phyloP scores from a whole-genome alignment of 2,797 vertebrate species.

The Xenopus petersii region DNA sequence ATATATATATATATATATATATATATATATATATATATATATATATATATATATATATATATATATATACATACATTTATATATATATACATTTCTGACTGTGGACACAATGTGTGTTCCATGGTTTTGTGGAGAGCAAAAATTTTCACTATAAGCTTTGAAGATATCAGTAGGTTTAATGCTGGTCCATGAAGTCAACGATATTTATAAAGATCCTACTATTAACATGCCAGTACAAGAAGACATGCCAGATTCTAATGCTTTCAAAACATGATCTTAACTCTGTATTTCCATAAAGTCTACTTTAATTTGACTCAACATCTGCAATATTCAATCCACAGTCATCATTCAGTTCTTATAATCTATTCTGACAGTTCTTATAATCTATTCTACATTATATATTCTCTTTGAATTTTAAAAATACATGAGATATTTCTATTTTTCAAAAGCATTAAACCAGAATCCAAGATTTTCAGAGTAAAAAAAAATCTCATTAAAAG shows the following conservation, averaged over 20 bases:
- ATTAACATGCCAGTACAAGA: conserved; percentile 21
- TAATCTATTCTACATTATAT: conserved; percentile 31
- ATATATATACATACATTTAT: too few relatives aligned
- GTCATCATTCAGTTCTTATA: conserved; percentile 33
- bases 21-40: too few relatives aligned
- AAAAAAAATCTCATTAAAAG: conserved; percentile 33
- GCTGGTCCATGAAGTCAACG: background rate
- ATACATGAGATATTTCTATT: conserved; percentile 34
- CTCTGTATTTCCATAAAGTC: background rate
- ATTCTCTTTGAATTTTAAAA: conserved; percentile 45
- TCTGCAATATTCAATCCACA: conserved; percentile 33
- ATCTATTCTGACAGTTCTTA: conserved; percentile 31
- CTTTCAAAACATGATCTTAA: conserved; percentile 13
- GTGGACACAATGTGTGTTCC: too few relatives aligned
- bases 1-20: too few relatives aligned
- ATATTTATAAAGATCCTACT: conserved; percentile 9
- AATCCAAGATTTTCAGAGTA: conserved; percentile 16
- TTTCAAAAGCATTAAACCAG: conserved; percentile 38
- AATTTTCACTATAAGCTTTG: background rate
- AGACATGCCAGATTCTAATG: conserved; percentile 6
- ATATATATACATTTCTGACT: too few relatives aligned
- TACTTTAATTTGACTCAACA: conserved; percentile 21
- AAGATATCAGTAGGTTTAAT: conserved; percentile 13
- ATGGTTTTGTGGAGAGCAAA: too few relatives aligned
- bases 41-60: too few relatives aligned